Conservation (phyloP, 2,797 vertebrate species). For the Eulemur albifrons region DNA sequence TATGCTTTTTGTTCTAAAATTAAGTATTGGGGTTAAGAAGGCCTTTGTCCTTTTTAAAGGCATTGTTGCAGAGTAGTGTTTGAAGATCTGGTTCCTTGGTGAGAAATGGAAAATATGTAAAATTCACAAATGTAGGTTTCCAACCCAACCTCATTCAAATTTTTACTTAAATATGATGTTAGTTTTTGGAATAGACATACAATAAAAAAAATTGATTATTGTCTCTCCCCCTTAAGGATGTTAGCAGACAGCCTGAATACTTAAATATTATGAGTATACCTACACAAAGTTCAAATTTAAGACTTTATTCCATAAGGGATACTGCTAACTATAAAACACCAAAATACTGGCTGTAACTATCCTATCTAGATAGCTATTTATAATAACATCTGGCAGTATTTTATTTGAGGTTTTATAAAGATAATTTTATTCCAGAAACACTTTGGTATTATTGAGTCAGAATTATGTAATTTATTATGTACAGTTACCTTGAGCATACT, state of each 20-base stretch:
- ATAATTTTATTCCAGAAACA: constrained; percentile 3
- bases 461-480: not conserved
- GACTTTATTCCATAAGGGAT: not conserved
- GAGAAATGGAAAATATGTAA: constrained; percentile 12
- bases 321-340: not conserved
- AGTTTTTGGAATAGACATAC: not conserved
- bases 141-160: not conserved
- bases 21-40: constrained; percentile 18
- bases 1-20: constrained; percentile 42
- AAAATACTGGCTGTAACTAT: not conserved
- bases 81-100: not conserved
- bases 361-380: not conserved
- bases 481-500: not conserved
- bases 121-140: not conserved
- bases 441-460: not conserved
- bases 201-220: constrained; percentile 36
- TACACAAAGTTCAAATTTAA: constrained; percentile 55
- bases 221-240: constrained; percentile 16
- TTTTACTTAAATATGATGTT: constrained; percentile 34
- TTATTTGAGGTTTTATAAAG: constrained; percentile 25
- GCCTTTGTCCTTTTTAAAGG: constrained; percentile 15
- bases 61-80: not conserved
- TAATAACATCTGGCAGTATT: not conserved
- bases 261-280: constrained; percentile 40
- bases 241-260: not conserved